Percentiles rank a stretch among this genome's conserved stretches.
These are phyloP conservation scores for Gryon sp. DNA, from an alignment of 1,140 invertebrate species.

Conservation along the genomic window DNA sequence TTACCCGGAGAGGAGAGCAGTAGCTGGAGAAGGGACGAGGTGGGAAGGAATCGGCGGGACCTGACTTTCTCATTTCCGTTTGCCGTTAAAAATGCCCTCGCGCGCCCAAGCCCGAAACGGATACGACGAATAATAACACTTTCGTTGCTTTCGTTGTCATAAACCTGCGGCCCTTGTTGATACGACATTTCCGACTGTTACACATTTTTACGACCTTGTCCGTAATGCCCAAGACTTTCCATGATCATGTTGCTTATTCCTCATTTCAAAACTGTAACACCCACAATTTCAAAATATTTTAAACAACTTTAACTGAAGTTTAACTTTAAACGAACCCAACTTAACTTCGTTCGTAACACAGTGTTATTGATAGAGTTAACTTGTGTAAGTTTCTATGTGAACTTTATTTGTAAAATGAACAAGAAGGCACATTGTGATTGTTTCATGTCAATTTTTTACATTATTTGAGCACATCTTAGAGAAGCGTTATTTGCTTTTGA, in stretches of 20 bases:
- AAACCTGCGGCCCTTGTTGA: constrained; percentile 34
- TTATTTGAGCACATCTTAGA: constrained; percentile 19
- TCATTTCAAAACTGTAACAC: neutral
- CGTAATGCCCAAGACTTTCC: constrained; percentile 9
- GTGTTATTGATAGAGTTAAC: no score
- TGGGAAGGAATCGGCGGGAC: no score
- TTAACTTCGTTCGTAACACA: no score
- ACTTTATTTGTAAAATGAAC: neutral
- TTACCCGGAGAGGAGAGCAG: no score
- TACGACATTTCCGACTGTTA: constrained; percentile 30
- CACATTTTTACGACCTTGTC: constrained; percentile 29
- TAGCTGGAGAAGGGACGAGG: no score
- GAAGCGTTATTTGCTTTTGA: constrained; percentile 35
- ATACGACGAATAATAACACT: constrained; percentile 61
- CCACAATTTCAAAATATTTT: no score
- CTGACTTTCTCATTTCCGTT: constrained; percentile 65
- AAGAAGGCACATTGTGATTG: constrained; percentile 10
- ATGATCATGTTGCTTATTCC: constrained; percentile 39
- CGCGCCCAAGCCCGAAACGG: constrained; percentile 38
- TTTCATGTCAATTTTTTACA: constrained; percentile 12
- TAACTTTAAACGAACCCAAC: no score
- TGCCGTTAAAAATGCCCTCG: constrained; percentile 60
- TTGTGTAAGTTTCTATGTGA: no score
- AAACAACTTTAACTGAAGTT: no score
- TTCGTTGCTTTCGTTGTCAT: constrained; percentile 60